A percentile compares a stretch with the other conserved stretches of the same genome.
Conservation (phyloP, 35 echinoderm and acorn worm genomes). For the Lytechinus variegatus region DNA sequence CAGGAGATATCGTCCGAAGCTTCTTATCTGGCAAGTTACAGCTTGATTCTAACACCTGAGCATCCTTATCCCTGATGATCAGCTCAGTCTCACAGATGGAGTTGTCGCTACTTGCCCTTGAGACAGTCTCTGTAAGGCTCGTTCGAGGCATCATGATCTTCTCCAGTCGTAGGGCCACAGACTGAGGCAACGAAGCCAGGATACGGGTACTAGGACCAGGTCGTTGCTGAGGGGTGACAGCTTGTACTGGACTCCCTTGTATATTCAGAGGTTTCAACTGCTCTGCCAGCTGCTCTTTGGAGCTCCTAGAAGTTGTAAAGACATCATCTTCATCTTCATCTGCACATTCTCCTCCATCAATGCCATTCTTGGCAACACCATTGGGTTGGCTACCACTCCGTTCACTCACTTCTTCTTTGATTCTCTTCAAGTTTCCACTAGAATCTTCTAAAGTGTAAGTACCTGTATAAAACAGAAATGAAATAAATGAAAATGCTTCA, state of each 20-base stretch:
- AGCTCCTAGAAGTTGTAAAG: constrained; percentile 54
- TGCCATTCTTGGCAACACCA: constrained; percentile 34
- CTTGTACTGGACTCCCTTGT: constrained; percentile 16
- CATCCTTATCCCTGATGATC: constrained; percentile 5
- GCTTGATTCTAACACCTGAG: background rate
- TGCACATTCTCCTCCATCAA: background rate
- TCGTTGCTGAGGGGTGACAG: background rate
- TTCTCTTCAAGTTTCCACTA: background rate
- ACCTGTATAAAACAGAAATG: background rate
- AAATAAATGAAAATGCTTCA: background rate
- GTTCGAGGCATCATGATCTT: constrained; percentile 73
- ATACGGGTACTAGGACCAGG: constrained; percentile 73
- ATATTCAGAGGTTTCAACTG: constrained; percentile 69
- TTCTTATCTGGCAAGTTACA: constrained; percentile 26
- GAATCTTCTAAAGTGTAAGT: constrained; percentile 50
- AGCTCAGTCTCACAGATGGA: constrained; percentile 40
- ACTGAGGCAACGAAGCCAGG: constrained; percentile 70
- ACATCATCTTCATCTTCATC: constrained; percentile 30
- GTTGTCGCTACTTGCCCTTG: constrained; percentile 21
- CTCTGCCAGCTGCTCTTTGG: constrained; percentile 73
- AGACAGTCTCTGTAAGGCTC: constrained; percentile 58
- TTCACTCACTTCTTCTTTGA: constrained; percentile 40
- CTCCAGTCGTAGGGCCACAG: constrained; percentile 72
- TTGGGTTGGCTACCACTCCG: constrained; percentile 44
- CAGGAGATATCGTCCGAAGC: constrained; percentile 45